phyloP scores from a whole-genome alignment of 2,888 invertebrate species.

The Limnephilus auricula region DNA sequence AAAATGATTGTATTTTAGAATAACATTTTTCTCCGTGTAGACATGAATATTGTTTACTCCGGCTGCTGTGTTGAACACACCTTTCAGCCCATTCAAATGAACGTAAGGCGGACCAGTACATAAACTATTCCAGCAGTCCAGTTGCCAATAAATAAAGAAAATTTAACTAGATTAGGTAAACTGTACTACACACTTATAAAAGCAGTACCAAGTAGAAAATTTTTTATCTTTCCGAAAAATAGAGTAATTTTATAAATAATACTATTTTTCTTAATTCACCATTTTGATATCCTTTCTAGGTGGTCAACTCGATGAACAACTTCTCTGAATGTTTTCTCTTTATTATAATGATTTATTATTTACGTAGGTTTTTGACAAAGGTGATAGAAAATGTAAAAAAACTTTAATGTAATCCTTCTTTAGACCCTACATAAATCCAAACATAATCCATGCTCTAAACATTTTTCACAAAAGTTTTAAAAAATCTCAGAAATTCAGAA shows the following conservation, averaged over 20 bases:
- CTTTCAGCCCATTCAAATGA: neutral
- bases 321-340: neutral
- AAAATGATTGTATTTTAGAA: no score
- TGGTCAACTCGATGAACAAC: no score
- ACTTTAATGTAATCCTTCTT: neutral
- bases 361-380: neutral
- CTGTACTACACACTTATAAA: neutral
- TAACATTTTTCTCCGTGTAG: no score
- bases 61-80: neutral
- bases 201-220: neutral
- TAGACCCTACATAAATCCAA: neutral
- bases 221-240: neutral
- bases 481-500: neutral
- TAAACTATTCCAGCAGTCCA: neutral
- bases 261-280: neutral
- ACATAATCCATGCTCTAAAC: neutral
- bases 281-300: neutral
- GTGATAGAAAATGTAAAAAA: neutral
- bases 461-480: neutral
- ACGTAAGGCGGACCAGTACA: neutral
- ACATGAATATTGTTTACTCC: neutral
- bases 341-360: neutral
- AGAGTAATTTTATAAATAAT: no score
- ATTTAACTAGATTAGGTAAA: neutral
- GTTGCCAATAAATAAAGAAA: neutral